phyloP scores from a whole-genome alignment of 2,888 invertebrate genomes.

The Hoplodrina blanda region DNA sequence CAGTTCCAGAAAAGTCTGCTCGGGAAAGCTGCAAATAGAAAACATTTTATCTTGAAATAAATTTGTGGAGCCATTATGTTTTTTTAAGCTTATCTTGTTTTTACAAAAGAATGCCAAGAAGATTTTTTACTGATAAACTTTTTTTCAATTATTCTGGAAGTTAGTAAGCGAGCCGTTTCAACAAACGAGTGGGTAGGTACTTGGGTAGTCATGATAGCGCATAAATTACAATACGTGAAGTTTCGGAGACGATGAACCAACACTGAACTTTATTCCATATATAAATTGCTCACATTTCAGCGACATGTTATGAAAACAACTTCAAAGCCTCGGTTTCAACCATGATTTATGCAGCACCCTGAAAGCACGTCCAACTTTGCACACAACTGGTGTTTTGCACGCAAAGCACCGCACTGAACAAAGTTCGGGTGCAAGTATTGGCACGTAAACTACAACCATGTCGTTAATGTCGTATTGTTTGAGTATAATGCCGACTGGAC shows the following conservation, averaged over 20 bases:
- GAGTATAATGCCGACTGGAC: constrained; percentile 52
- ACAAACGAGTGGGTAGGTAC: constrained; percentile 29
- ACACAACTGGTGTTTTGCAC: constrained; percentile 46
- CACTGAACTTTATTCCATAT: constrained; percentile 49
- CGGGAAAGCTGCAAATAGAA: constrained; percentile 25
- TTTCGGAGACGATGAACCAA: constrained; percentile 42
- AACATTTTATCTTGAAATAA: constrained; percentile 24
- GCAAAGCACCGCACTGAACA: constrained; percentile 40
- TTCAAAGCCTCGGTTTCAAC: constrained; percentile 49
- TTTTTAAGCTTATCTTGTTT: constrained; percentile 48
- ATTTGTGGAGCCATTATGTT: constrained; percentile 40
- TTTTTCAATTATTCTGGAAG: constrained; percentile 47
- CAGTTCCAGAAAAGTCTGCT: constrained; percentile 32
- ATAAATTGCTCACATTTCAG: constrained; percentile 50
- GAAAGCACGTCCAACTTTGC: constrained; percentile 53
- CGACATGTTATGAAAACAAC: constrained; percentile 41
- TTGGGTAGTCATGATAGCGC: constrained; percentile 66
- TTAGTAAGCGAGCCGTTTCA: constrained; percentile 24
- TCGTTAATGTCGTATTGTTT: constrained; percentile 71
- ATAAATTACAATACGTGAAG: constrained; percentile 68
- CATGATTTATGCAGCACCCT: constrained; percentile 66
- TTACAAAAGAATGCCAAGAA: constrained; percentile 54
- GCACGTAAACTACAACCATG: constrained; percentile 59
- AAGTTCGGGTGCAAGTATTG: constrained; percentile 64
- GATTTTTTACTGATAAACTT: constrained; percentile 50